Evolutionary conservation across 2,797 vertebrate genomes (phyloP).

Genomic region (Capromys pilorides): DNA sequence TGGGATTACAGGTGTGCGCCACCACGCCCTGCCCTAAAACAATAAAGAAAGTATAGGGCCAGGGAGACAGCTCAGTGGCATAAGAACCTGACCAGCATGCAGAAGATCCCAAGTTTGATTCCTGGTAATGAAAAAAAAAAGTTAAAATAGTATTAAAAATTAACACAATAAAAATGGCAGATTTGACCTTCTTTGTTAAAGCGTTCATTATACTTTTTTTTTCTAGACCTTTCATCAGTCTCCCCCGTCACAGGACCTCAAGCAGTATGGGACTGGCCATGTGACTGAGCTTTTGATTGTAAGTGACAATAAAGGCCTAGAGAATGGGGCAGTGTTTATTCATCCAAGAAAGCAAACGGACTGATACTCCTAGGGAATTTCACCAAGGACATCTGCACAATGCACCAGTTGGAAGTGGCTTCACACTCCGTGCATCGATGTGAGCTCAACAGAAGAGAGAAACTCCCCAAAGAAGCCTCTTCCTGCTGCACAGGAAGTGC

Average conservation of each 20-base stretch:
- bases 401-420: neutral
- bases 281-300: neutral
- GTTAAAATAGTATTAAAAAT: neutral
- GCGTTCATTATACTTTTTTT: neutral
- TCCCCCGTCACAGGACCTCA: fast-evolving
- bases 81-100: no score
- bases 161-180: neutral
- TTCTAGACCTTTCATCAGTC: neutral
- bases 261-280: neutral
- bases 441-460: neutral
- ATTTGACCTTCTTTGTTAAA: neutral
- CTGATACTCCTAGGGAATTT: neutral
- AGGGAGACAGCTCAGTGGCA: no score
- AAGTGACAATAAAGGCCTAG: neutral
- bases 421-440: neutral
- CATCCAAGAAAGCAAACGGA: neutral
- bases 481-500: neutral
- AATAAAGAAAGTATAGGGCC: neutral
- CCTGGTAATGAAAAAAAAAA: no score
- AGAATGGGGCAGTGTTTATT: neutral
- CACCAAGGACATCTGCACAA: neutral
- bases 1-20: no score
- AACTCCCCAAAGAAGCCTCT: neutral
- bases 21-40: no score
- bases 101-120: no score